phyloP scores from a whole-genome alignment of 2,113 vertebrate genomes.

The Xenotilapia caudafasciata region DNA sequence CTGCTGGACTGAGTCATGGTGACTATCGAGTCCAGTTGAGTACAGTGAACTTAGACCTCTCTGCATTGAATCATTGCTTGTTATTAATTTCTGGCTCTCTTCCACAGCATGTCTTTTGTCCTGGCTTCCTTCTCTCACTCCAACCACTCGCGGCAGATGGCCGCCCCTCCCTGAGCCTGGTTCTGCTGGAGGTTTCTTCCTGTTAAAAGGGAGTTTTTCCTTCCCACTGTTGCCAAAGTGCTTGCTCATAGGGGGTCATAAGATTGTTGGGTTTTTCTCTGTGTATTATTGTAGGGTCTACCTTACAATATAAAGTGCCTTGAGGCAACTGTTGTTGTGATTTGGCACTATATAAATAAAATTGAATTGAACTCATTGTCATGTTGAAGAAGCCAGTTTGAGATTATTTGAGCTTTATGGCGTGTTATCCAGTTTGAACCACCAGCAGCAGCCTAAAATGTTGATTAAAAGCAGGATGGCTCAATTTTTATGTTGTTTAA shows the following conservation, averaged over 20 bases:
- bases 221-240: background rate
- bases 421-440: background rate
- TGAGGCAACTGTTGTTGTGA: background rate
- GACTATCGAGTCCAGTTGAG: background rate
- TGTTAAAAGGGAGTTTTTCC: background rate
- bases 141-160: accelerated
- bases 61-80: background rate
- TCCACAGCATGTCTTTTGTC: background rate
- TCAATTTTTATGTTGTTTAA: background rate
- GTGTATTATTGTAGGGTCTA: background rate
- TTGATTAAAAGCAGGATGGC: background rate
- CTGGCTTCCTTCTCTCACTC: background rate
- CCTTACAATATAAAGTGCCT: background rate
- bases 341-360: background rate
- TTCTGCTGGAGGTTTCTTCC: background rate
- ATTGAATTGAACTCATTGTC: background rate
- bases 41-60: background rate
- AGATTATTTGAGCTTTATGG: background rate
- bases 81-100: background rate
- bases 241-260: background rate
- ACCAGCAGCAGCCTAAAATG: background rate
- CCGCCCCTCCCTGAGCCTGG: background rate
- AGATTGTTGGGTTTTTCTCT: background rate
- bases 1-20: background rate
- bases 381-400: background rate